Base-by-base conservation (phyloP, 2,113 vertebrate species). In the Gadus macrocephalus region DNA sequence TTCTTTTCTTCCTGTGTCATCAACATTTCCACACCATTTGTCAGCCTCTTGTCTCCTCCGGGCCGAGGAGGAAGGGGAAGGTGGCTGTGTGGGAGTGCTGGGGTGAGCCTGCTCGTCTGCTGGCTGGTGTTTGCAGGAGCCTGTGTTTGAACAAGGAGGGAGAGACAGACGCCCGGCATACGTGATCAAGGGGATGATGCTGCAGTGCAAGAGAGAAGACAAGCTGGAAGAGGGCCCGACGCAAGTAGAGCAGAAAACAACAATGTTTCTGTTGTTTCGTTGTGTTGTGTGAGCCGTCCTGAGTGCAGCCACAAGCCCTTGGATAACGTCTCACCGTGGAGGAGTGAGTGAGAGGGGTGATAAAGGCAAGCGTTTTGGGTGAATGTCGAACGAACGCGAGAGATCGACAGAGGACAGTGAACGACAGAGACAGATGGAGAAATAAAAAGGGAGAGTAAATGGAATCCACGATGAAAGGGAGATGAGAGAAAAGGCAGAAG, bases 11-110 rank as follows among this genome's bases (percentile, higher is more conserved):
- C 1, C 69, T 70, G 72, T 73, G 80, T 73, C 72, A 19, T 61
- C 76, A 73, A 77, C 84, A 81, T 87, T 73, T 67, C 68, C 62
- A 60, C 22, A 77, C 42, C 72, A 68, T 71, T 69, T 68, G 25
- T 70, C 42, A 49, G 42, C 42, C 42, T 49, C 42, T 9, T 9
- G 42, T 49, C 42, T 49, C 42, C 42, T 12, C 8, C 2, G 42
- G 42, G 42, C 42, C 42, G 11, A 1, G 42, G 11, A 14, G 42
- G 12, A 14, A 49, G 42, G 42, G 42, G 42, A 9, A 49, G 42
- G 42, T 49, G 42, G 42, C 42, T 12, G 42, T 49, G 42, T 49
- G 42, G 2, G 5, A 1, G 38, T 42, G 38, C 5, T 11, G 38
- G 38, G 5, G 38, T 4, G 38, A 8, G 38, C 11, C 6, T 49